These are phyloP conservation scores for Diachasmimorpha longicaudata DNA, from an alignment of 1,140 invertebrate species.

Conservation along the genomic window DNA sequence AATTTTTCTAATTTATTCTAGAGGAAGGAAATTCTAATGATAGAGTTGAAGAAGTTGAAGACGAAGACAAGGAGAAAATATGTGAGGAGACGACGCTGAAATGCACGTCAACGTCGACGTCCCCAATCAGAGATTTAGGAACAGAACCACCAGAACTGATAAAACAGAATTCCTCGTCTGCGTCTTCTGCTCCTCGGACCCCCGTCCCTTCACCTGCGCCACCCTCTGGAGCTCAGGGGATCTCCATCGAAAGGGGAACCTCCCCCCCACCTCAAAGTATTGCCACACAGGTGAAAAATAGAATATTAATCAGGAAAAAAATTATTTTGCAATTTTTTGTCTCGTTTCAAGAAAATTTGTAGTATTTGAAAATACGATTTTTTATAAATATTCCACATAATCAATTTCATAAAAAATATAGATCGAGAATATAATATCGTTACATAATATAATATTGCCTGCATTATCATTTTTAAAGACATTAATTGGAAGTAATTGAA, in stretches of 20 bases:
- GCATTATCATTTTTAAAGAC: no score
- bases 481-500: no score
- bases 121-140: conserved; percentile 26
- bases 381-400: no score
- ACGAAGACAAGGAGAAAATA: conserved; percentile 22
- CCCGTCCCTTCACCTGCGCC: background rate
- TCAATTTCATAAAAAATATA: no score
- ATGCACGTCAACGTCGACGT: conserved; percentile 28
- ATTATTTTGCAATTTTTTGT: no score
- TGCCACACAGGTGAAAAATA: conserved; percentile 77
- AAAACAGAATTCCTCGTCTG: conserved; percentile 8
- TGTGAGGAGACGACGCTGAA: conserved; percentile 2
- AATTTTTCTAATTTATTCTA: background rate
- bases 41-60: conserved; percentile 8
- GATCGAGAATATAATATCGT: no score
- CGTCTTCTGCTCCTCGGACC: background rate
- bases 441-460: no score
- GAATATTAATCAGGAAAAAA: background rate
- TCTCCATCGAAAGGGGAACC: conserved; percentile 64
- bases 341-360: background rate
- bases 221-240: background rate
- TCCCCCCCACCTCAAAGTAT: conserved; percentile 86
- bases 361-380: background rate
- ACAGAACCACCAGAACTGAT: background rate
- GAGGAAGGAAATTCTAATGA: conserved; percentile 17